Conservation (phyloP, 1,140 invertebrate genomes). For the Caerostris extrusa region DNA sequence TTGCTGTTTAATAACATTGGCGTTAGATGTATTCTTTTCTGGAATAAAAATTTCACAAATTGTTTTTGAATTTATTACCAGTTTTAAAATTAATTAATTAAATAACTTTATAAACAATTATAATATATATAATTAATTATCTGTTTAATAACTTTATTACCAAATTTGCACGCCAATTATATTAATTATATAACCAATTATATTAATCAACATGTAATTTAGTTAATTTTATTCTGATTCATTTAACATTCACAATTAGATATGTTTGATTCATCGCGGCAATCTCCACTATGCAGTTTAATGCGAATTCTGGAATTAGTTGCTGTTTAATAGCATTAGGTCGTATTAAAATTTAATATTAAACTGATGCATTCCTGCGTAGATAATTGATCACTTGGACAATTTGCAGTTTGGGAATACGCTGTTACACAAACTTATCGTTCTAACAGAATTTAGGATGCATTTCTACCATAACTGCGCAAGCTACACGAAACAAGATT, state of each 20-base stretch:
- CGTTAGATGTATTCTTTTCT: too few species aligned
- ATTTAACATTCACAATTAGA: not conserved
- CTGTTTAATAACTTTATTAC: too few species aligned
- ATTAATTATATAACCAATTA: too few species aligned
- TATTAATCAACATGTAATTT: too few species aligned
- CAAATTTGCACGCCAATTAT: too few species aligned
- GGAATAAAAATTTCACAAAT: too few species aligned
- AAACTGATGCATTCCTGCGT: not conserved
- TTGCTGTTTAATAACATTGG: not conserved
- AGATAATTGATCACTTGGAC: not conserved
- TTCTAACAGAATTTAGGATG: not conserved
- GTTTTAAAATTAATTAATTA: too few species aligned
- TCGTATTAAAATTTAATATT: not conserved
- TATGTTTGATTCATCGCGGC: not conserved
- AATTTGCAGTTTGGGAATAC: not conserved
- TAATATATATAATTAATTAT: too few species aligned
- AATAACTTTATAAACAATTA: too few species aligned
- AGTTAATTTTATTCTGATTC: too few species aligned
- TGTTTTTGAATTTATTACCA: too few species aligned
- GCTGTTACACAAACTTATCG: not conserved
- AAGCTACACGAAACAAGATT: not conserved
- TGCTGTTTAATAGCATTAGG: not conserved
- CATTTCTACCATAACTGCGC: not conserved
- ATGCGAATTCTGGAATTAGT: not conserved
- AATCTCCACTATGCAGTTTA: not conserved